Evolutionary conservation across 2,113 vertebrate genomes (phyloP).

Genomic region (Pangasianodon hypophthalmus): DNA sequence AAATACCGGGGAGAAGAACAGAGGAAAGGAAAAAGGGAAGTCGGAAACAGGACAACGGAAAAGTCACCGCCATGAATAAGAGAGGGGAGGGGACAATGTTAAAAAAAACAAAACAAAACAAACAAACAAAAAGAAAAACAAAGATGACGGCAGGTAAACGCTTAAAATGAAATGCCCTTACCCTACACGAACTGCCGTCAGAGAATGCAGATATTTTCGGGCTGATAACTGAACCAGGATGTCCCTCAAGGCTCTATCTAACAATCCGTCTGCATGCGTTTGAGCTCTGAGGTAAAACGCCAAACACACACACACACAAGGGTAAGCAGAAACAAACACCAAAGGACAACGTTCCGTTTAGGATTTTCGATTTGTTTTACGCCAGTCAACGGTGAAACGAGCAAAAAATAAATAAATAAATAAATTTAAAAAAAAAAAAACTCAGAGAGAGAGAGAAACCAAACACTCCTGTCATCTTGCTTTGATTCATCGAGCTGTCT

Average conservation of each 20-base stretch:
- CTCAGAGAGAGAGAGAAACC: not conserved
- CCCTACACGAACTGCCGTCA: constrained; percentile 90
- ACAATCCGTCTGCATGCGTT: constrained; percentile 88
- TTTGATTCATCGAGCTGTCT: constrained; percentile 21
- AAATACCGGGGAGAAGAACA: constrained; percentile 11
- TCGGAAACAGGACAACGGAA: constrained; percentile 27
- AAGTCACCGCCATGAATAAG: constrained; percentile 9
- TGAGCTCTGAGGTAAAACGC: constrained; percentile 80
- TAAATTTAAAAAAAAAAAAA: not conserved
- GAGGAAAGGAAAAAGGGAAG: not conserved
- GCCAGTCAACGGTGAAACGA: constrained; percentile 15
- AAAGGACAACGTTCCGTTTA: constrained; percentile 37
- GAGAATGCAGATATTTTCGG: constrained; percentile 91
- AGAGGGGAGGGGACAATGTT: not conserved
- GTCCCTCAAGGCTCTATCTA: constrained; percentile 94
- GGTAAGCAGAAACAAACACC: constrained; percentile 62
- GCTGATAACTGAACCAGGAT: constrained; percentile 91
- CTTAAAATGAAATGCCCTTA: constrained; percentile 80
- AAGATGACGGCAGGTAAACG: constrained; percentile 69
- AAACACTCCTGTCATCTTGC: constrained; percentile 14
- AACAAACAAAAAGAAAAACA: constrained; percentile 45
- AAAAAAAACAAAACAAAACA: constrained; percentile 41
- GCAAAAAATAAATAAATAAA: not conserved
- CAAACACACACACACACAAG: constrained; percentile 69
- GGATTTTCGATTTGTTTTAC: constrained; percentile 8